Evolutionary conservation across 1,140 invertebrate genomes (phyloP), one percentile per base, ranked within the genome.

Genomic region (Listronotus bonariensis): DNA sequence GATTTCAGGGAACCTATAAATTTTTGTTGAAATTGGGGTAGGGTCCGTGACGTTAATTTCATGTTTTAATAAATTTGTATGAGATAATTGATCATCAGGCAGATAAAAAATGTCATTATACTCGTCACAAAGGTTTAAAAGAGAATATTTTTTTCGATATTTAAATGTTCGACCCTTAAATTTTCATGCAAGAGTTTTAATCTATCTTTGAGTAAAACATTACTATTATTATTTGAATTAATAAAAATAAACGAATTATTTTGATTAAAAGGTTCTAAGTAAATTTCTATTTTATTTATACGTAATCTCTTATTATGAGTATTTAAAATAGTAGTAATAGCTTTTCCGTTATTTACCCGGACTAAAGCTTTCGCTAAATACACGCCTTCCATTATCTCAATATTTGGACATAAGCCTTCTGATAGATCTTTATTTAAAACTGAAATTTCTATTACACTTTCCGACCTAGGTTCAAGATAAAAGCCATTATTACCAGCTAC

Each of bases 1-100:
- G 10, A 76, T 52, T 68, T 78, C 58, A 6, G 78, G 77, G 38
- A 71, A 76, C 32, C 75, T 42, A 67, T 79, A 78, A 12, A 65
- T 66, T 73, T 76, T 76, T 5, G 73, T 45, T 41, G 43, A 42
- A 26, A 77, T 71, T 34, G 74, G 74, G 17, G 36, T 75, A 26
- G 57, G 20, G 42, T 55, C 20, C 14, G 65, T 71, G 45, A 67
- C 65, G 12, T 54, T 52, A 31, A 79, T 78, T 68, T 72, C 53
- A 64, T 76, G 73, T 60, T 67, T 49, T 32, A 71, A 9, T 6
- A 68, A 45, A 31, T 52, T 61, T 11, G 71, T 71, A 8, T 5
- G 55, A 9, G 55, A 68, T 45, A 72, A 52, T 43, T 43, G 12
- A 40, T 74, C 71, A 20, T 60, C 49, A 14, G 56, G 48, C 49